Percentiles rank a stretch among this genome's conserved stretches.
Evolutionary conservation across 2,113 vertebrate genomes (phyloP).

Genomic region (Corvus hawaiiensis): DNA sequence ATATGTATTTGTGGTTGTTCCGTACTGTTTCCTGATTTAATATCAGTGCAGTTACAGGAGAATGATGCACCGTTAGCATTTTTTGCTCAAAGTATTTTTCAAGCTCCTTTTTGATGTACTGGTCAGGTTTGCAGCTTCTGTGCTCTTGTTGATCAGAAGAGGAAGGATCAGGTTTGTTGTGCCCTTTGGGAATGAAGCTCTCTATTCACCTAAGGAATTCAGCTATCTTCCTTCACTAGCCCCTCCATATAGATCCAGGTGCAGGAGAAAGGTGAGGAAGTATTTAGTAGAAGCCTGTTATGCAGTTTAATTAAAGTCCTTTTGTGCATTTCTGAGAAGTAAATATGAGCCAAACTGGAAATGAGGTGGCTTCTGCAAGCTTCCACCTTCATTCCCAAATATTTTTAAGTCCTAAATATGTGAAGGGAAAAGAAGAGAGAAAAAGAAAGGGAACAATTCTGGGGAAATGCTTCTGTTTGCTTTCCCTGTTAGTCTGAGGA

Average conservation of each 20-base stretch:
- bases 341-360: neutral
- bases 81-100: slow-evolving; percentile 79
- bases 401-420: neutral
- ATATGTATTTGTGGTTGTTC: slow-evolving; percentile 72
- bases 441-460: neutral
- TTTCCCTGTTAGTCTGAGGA: neutral
- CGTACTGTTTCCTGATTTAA: slow-evolving; percentile 79
- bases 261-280: neutral
- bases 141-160: slow-evolving; percentile 61
- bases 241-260: neutral
- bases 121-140: slow-evolving; percentile 72
- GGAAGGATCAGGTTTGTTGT: slow-evolving; percentile 42
- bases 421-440: neutral
- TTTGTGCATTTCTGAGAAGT: neutral
- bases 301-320: neutral
- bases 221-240: neutral
- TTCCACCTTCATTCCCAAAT: neutral
- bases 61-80: slow-evolving; percentile 81
- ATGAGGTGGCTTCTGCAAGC: neutral
- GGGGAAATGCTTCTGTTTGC: neutral
- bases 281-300: neutral
- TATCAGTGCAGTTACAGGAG: slow-evolving; percentile 68
- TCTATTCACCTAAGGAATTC: slow-evolving; percentile 4
- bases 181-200: neutral
- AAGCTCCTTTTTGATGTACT: slow-evolving; percentile 78